These are phyloP conservation scores for Progne subis DNA, from an alignment of 2,113 vertebrate genomes.

Conservation along the genomic window DNA sequence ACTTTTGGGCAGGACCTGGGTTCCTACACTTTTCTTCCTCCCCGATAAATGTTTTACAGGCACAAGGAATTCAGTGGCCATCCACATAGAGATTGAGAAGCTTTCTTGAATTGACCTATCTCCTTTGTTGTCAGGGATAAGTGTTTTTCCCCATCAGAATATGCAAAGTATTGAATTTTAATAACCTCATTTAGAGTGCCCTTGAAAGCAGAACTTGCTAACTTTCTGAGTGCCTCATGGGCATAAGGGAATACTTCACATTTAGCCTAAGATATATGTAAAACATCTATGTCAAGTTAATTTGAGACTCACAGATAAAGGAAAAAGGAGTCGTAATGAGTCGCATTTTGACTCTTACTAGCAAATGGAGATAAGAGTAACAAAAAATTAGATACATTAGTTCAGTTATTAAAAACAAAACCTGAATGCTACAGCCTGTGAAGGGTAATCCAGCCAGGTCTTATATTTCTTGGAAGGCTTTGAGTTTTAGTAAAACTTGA, in stretches of 20 bases:
- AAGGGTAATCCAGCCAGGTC: neutral
- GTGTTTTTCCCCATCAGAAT: conserved; percentile 25
- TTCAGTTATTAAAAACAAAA: neutral
- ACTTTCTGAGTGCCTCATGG: conserved; percentile 37
- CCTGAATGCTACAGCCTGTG: neutral
- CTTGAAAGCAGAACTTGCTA: conserved; percentile 55
- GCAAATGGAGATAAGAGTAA: neutral
- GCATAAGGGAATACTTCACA: conserved; percentile 40
- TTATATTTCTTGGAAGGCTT: neutral
- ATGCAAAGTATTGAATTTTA: conserved; percentile 66
- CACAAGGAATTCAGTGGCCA: neutral
- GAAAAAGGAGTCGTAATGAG: conserved; percentile 34
- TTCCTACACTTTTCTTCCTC: conserved; percentile 11
- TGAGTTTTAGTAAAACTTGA: neutral
- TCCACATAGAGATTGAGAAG: neutral
- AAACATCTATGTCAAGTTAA: conserved; percentile 46
- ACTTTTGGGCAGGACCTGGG: conserved; percentile 15
- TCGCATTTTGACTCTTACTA: neutral
- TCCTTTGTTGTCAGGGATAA: conserved; percentile 39
- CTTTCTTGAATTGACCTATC: conserved; percentile 10
- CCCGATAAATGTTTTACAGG: neutral
- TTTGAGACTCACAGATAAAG: conserved; percentile 40
- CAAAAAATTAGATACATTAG: neutral
- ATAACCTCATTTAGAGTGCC: conserved; percentile 65
- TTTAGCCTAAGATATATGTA: conserved; percentile 49